phyloP scores from a whole-genome alignment of 2,797 vertebrate genomes.

The Mico argentatus region DNA sequence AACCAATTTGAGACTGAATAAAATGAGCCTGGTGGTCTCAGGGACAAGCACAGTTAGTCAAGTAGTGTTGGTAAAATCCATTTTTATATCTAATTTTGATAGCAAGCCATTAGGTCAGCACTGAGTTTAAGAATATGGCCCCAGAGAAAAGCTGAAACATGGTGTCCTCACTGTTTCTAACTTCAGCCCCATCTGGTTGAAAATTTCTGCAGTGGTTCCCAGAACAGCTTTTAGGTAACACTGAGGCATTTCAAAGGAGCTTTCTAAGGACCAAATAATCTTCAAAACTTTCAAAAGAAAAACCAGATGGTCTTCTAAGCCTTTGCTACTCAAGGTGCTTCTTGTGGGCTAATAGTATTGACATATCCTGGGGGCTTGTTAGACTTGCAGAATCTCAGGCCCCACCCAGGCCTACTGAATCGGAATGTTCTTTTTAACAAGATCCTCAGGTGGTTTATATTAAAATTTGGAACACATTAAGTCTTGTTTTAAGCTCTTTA shows the following conservation, averaged over 20 bases:
- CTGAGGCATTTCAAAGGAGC: neutral
- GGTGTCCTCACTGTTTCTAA: neutral
- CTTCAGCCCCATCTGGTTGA: neutral
- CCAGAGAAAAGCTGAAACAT: neutral
- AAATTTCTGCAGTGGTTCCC: neutral
- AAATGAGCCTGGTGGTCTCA: neutral
- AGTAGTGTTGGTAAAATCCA: neutral
- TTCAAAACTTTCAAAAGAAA: neutral
- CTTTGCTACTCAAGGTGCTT: neutral
- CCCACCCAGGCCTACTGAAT: neutral
- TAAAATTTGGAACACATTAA: neutral
- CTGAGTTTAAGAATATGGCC: neutral
- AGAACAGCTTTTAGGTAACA: neutral
- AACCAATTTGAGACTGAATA: neutral
- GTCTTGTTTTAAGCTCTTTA: neutral
- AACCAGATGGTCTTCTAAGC: neutral
- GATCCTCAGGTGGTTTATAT: neutral
- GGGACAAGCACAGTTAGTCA: neutral
- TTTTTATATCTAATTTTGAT: constrained; percentile 23
- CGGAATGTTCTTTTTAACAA: neutral
- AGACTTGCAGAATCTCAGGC: neutral
- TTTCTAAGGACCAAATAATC: neutral
- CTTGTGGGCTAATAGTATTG: accelerated
- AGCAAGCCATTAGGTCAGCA: neutral
- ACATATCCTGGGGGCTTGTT: neutral